Evolutionary conservation across 2,888 invertebrate species (phyloP).

Genomic region (Melinaea menophilus): DNA sequence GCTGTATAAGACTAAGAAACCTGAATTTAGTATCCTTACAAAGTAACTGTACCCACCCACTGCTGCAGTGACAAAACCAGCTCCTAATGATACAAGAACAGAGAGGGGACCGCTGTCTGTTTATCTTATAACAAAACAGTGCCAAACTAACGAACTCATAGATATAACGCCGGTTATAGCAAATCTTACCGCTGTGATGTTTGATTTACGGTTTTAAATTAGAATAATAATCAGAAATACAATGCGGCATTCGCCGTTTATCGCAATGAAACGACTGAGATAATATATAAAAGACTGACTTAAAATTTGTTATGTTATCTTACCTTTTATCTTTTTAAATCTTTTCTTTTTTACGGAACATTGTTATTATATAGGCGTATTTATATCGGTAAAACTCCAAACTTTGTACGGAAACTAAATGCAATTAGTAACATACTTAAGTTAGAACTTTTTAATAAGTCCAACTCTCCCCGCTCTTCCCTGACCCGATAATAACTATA

Average conservation of each 20-base stretch:
- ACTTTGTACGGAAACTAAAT: no score
- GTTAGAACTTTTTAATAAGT: no score
- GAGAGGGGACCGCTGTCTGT: conserved; percentile 25
- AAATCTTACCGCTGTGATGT: neutral
- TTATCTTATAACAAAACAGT: conserved; percentile 28
- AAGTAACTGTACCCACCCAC: conserved; percentile 29
- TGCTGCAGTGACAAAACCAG: conserved; percentile 24
- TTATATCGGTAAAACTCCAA: no score
- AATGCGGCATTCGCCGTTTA: neutral
- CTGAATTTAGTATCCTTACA: conserved; percentile 16
- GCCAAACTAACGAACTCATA: conserved; percentile 24
- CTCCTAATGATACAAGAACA: conserved; percentile 24
- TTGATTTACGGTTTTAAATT: neutral
- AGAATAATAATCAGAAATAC: neutral
- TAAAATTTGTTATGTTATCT: no score
- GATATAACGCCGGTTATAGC: conserved; percentile 16
- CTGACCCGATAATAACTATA: no score
- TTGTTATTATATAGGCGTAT: no score
- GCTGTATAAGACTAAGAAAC: neutral
- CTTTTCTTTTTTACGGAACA: no score
- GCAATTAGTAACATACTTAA: no score
- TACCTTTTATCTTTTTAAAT: no score
- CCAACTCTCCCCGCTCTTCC: no score
- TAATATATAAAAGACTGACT: no score
- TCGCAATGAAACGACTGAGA: no score